phyloP scores from a whole-genome alignment of 2,113 vertebrate genomes.

The Leptobrachium leishanense region DNA sequence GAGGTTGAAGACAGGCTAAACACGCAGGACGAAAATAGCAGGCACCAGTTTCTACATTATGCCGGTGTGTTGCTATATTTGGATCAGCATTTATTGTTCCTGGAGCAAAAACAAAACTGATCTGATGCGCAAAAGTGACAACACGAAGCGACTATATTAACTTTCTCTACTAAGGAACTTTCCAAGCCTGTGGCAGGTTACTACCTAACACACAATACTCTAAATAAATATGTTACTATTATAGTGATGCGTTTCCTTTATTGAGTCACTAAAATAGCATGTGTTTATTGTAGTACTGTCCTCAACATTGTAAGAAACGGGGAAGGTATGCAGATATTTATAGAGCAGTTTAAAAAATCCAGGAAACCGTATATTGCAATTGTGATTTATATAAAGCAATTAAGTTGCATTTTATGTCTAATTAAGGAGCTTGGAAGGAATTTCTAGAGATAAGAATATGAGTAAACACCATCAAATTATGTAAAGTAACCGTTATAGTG shows the following conservation, averaged over 20 bases:
- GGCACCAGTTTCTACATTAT: conserved; percentile 29
- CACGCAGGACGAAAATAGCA: conserved; percentile 25
- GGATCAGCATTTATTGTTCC: conserved; percentile 41
- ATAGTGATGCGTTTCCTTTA: conserved; percentile 17
- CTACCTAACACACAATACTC: neutral
- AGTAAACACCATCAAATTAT: no score
- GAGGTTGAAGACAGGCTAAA: neutral
- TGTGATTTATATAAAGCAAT: no score
- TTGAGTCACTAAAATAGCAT: conserved; percentile 18
- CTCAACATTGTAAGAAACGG: no score
- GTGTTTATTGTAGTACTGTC: neutral
- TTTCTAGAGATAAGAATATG: no score
- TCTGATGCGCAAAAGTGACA: conserved; percentile 18
- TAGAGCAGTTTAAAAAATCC: no score
- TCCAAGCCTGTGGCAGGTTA: conserved; percentile 23
- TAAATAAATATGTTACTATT: conserved; percentile 9
- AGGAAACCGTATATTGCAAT: no score
- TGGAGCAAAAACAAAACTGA: conserved; percentile 39
- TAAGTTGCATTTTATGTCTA: no score
- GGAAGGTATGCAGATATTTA: no score
- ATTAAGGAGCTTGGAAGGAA: no score
- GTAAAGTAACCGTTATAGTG: no score
- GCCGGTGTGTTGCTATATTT: conserved; percentile 30
- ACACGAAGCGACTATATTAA: conserved; percentile 28
- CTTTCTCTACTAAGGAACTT: conserved; percentile 15